Base-by-base conservation (phyloP, 2,888 invertebrate species). In the Scaptomyza polygonia region DNA sequence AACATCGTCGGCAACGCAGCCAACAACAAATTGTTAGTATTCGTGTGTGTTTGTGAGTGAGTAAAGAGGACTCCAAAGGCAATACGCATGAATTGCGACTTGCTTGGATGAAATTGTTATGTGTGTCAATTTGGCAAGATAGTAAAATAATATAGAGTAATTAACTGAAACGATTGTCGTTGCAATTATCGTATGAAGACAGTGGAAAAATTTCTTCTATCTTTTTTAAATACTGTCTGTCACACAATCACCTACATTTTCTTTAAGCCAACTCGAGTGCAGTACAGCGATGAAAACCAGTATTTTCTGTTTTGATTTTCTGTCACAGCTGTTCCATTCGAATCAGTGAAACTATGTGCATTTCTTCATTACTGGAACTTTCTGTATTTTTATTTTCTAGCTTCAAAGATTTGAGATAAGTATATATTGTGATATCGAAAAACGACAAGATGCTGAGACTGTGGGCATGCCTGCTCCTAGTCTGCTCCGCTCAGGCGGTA, bases 201-300 rank as follows among this genome's bases (percentile, higher is more conserved):
- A 64, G 84, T 86, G 84, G 79, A 81, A 85, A 79, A 77, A 47
- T 76, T 73, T 82, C 71, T 51, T 61, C 54, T 43, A 53, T 72
- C 12, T 43, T 12, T 56, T 58, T 45, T 57, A 58, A 47, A 44
- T 44, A 45, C 51, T 63, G 57, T 49, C 51, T 62, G 57, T 65
- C 48, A n/a, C 51, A 67, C 48, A 62, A 42, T 79, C 69, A 79
- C 68, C 66, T 70, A 72, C 62, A 67, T 85, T 30, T 59, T 54
- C 5, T 52, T 47, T 25, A 47, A 54, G 8, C 7, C 57, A 53
- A 42, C 40, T 30, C 64, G 61, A 70, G 66, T 70, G 79, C 70
- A 62, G 39, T 42, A 57, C 63, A 59, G 64, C 76, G 54, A 69
- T 64, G 58, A 65, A 87, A 87, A 83, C 87, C 82, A 69, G 85